A percentile compares a stretch with the other conserved stretches of the same genome.
These are phyloP conservation scores for Chironomus riparius DNA, from an alignment of 2,888 invertebrate species.

Conservation along the genomic window DNA sequence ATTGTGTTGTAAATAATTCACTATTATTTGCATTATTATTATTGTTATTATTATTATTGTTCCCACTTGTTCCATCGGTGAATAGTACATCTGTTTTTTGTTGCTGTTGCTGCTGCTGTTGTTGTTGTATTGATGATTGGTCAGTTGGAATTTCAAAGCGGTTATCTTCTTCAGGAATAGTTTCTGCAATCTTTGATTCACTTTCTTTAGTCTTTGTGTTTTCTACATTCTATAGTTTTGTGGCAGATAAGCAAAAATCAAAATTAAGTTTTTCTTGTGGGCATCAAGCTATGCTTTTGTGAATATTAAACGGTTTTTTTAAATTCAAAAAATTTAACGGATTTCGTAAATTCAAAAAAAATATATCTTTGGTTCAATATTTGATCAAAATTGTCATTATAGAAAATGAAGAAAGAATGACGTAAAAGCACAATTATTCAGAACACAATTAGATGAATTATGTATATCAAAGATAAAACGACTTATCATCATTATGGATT, in stretches of 20 bases:
- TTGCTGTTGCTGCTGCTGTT: constrained; percentile 20
- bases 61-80: neutral
- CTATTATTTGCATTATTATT: constrained; percentile 10
- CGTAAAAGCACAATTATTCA: no score
- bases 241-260: no score
- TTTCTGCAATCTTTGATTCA: neutral
- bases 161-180: constrained; percentile 29
- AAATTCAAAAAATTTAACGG: neutral
- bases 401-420: neutral
- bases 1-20: constrained; percentile 18
- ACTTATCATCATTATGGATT: no score
- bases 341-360: neutral
- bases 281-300: neutral
- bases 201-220: neutral
- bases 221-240: neutral
- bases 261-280: no score
- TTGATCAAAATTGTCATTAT: neutral
- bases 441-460: no score
- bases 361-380: neutral
- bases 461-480: no score
- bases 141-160: constrained; percentile 32
- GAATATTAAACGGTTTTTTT: neutral
- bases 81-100: constrained; percentile 25
- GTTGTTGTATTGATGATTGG: constrained; percentile 25
- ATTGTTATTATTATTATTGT: constrained; percentile 25